Conservation (phyloP, 2,113 vertebrate species). For the Neolamprologus caudopunctatus region DNA sequence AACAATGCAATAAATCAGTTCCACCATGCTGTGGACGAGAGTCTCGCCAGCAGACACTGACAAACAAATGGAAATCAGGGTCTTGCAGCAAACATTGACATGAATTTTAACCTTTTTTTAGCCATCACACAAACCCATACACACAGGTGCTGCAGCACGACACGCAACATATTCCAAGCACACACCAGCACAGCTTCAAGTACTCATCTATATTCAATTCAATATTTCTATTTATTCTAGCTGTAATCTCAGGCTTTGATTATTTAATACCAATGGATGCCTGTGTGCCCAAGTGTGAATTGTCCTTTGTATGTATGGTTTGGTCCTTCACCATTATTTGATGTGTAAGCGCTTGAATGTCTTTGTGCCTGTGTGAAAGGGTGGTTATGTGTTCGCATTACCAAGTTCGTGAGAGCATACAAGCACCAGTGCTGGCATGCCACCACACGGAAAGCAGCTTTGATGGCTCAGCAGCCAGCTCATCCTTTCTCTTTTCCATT, state of each 20-base stretch:
- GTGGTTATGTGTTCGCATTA: conserved; percentile 43
- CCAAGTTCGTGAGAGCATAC: conserved; percentile 12
- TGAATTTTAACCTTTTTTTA: conserved; percentile 4
- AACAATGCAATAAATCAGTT: conserved; percentile 18
- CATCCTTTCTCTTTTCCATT: conserved; percentile 8
- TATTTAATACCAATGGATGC: neutral
- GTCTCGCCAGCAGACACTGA: neutral
- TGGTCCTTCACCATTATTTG: neutral
- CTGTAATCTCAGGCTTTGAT: conserved; percentile 9
- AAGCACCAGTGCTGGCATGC: neutral
- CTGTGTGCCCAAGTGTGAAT: neutral
- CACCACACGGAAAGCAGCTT: conserved; percentile 20
- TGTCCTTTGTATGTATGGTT: conserved; percentile 12
- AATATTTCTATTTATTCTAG: conserved; percentile 9
- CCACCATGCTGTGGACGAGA: neutral
- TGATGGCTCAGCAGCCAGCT: conserved; percentile 45
- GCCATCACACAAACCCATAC: neutral
- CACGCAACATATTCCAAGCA: neutral
- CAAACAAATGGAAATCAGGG: conserved; percentile 25
- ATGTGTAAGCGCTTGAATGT: neutral
- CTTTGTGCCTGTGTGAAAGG: neutral
- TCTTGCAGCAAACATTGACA: neutral
- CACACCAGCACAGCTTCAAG: neutral
- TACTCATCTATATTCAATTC: conserved; percentile 27
- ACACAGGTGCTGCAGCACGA: neutral